Conservation (phyloP, 1,140 invertebrate species). For the Asobara japonica region DNA sequence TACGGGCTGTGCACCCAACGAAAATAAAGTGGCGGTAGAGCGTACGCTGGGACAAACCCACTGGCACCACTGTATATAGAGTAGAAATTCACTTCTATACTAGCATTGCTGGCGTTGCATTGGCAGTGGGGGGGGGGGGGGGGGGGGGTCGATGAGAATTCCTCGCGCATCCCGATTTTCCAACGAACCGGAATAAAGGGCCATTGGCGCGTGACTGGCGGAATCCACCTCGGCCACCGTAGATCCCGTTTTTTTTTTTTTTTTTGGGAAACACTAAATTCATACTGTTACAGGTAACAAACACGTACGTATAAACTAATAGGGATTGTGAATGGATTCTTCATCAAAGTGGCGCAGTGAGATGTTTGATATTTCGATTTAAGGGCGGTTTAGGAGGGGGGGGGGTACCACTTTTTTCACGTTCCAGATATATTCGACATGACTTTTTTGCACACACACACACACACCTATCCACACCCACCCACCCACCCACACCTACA, state of each 20-base stretch:
- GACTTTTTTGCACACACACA: too few relatives aligned
- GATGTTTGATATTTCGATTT: neutral
- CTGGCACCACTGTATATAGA: conserved; percentile 10
- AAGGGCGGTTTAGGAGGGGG: too few relatives aligned
- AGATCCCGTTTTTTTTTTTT: neutral
- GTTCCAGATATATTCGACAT: neutral
- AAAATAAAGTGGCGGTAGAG: conserved; percentile 44
- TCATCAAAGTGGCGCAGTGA: neutral
- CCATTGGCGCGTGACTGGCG: conserved; percentile 15
- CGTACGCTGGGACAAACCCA: conserved; percentile 28
- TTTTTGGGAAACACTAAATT: neutral
- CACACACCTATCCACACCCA: too few relatives aligned
- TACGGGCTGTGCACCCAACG: conserved; percentile 25
- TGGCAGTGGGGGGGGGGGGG: too few relatives aligned
- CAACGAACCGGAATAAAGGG: conserved; percentile 26
- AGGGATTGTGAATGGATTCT: neutral
- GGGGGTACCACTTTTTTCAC: neutral
- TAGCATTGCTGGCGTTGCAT: neutral
- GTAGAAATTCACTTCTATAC: conserved; percentile 18
- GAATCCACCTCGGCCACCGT: neutral
- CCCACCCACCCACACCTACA: too few relatives aligned
- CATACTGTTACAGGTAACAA: neutral
- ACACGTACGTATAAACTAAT: conserved; percentile 7
- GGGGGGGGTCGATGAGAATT: conserved; percentile 15
- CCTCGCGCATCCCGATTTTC: conserved; percentile 20